These are phyloP conservation scores for Endotricha flammealis DNA, from an alignment of 2,888 invertebrate genomes.

Conservation along the genomic window DNA sequence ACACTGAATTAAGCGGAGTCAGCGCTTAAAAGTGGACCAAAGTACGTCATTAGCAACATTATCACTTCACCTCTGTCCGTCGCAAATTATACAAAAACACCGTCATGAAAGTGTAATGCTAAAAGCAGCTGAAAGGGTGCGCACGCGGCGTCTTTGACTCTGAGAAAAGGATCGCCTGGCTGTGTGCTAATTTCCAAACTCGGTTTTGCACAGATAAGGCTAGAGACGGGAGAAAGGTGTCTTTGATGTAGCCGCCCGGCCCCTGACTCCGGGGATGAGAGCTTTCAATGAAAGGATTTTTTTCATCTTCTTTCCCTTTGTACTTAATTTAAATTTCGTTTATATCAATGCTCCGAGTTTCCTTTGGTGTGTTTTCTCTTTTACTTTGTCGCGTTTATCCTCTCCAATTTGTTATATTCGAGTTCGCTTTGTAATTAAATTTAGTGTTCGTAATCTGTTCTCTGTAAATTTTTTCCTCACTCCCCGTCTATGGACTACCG, in stretches of 20 bases:
- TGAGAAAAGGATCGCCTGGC: conserved; percentile 45
- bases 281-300: conserved; percentile 78
- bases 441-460: conserved; percentile 75
- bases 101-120: conserved; percentile 62
- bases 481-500: conserved; percentile 44
- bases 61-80: conserved; percentile 48
- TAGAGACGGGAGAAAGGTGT: conserved; percentile 62
- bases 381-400: conserved; percentile 78
- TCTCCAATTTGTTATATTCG: conserved; percentile 76
- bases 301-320: conserved; percentile 77
- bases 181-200: conserved; percentile 72
- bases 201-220: conserved; percentile 74
- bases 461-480: conserved; percentile 54
- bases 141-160: conserved; percentile 57
- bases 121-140: conserved; percentile 63
- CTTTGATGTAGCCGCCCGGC: conserved; percentile 76
- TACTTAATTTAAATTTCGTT: conserved; percentile 79
- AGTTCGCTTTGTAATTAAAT: conserved; percentile 76
- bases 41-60: conserved; percentile 65
- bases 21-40: conserved; percentile 51
- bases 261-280: conserved; percentile 73
- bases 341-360: conserved; percentile 78
- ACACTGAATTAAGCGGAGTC: conserved; percentile 33
- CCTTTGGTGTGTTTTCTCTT: conserved; percentile 76
- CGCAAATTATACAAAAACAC: conserved; percentile 56